Base-by-base conservation (phyloP, 2,113 vertebrate genomes). In the Equus przewalskii region DNA sequence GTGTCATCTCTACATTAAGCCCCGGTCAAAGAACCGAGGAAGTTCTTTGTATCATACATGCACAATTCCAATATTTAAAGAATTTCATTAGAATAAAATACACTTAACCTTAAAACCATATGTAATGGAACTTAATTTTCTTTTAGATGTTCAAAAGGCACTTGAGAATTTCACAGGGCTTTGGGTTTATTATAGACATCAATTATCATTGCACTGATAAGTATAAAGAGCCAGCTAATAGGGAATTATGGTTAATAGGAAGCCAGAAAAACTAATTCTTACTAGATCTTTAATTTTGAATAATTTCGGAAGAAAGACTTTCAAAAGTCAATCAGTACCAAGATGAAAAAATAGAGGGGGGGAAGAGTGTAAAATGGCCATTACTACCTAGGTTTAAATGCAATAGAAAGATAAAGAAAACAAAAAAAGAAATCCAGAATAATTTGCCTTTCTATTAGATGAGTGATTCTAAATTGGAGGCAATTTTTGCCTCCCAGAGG, bases 1-100 rank as follows among this genome's bases (percentile, higher is more conserved):
- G 8, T 21, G n/a, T 82, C 41, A 6, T 7, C 18, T 72, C 13
- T 87, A 6, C 13, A 58, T 64, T 70, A 51, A 89, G 14, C 10
- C 21, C 26, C 33, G 14, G 6, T 78, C 51, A 94, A 72, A 76
- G 10, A 79, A 92, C 19, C 2, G 33, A 2, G 10, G 5, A n/a
- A 58, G 33, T 83, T 46, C 36, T 41, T 41, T 41, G 36, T 41
- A 58, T 60, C 22, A n/a, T 72, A 62, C 18, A 10, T 82, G 58
- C 6, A 86, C 7, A 85, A 41, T 36, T 4, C 30, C 19, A 65
- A 24, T 58, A 33, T 92, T 86, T 80, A n/a, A 51, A 90, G 15
- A 96, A 81, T n/a, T 44, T 93, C 13, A 89, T n/a, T n/a, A 46
- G 8, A 76, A 90, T 30, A 91, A 82, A 89, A 86, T 75, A 70